Base-by-base conservation (phyloP, 2,888 invertebrate genomes). In the Luperina testacea region DNA sequence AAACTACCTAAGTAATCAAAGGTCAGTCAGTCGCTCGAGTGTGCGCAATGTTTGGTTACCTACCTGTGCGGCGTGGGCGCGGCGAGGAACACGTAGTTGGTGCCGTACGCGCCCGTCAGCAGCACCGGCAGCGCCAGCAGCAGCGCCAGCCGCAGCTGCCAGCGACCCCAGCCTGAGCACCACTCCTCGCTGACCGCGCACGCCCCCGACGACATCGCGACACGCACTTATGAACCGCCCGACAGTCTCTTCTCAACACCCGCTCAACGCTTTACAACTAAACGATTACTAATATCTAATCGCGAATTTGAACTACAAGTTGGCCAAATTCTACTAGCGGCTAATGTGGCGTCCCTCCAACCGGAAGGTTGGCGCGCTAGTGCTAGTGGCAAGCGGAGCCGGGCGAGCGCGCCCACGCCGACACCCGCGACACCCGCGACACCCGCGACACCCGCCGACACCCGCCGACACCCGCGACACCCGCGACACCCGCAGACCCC, bases 41-140 rank as follows among this genome's bases (percentile, higher is more conserved):
- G 5, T 27, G 11, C 45, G 27, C 20, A 20, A 51, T 48, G 24
- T 57, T 27, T 68, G 45, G 45, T 65, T 86, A 96, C 96, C 96
- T 96, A 96, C 96, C 96, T 96, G 94, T 95, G 93, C 4, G 94
- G 93, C 11, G 94, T 94, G 64, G 93, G 93, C 4, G 94, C 96
- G 0, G 96, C 96, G 5, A 96, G 93, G 92, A 96, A 96, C 86
- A 96, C 96, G 89, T 96, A 96, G 93, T 96, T 96, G 91, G 96
- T 95, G 64, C 95, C 94, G 90, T 96, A 96, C 76, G 95, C 93
- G 78, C 96, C 95, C 13, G 96, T 96, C 61, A 95, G 94, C 92
- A 95, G 90, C 91, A 95, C 95, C 42, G 95, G 95, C 91, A 97
- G 90, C 86, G 96, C 95, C 92, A 96, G 93, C 90, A 96, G 93